These are phyloP conservation scores for Protonemura montana DNA, from an alignment of 2,888 invertebrate species.

Conservation along the genomic window DNA sequence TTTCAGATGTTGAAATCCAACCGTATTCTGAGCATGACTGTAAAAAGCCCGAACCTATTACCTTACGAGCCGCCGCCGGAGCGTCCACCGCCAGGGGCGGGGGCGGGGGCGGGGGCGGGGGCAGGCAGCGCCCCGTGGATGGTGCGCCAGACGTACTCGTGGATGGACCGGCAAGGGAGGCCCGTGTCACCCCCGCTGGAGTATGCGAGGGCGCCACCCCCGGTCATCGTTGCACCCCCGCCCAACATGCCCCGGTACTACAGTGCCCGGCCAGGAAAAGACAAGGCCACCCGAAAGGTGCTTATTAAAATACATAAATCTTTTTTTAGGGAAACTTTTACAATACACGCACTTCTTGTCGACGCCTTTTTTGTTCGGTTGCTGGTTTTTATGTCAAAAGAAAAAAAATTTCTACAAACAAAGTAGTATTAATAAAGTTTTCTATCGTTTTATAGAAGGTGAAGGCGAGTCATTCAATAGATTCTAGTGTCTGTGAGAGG, in stretches of 20 bases:
- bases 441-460: background rate
- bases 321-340: background rate
- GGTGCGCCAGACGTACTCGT: slow-evolving; percentile 85
- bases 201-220: slow-evolving; percentile 59
- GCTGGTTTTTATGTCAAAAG: background rate
- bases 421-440: background rate
- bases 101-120: slow-evolving; percentile 56
- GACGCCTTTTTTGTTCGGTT: background rate
- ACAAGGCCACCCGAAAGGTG: slow-evolving; percentile 71
- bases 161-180: slow-evolving; percentile 92
- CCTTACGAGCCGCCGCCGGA: slow-evolving; percentile 56
- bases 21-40: slow-evolving; percentile 87
- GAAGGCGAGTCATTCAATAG: background rate
- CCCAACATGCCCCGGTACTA: slow-evolving; percentile 52
- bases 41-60: slow-evolving; percentile 80
- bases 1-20: slow-evolving; percentile 88
- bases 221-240: slow-evolving; percentile 57
- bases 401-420: background rate
- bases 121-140: slow-evolving; percentile 62
- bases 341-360: background rate
- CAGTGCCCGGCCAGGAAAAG: slow-evolving; percentile 64
- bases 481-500: background rate
- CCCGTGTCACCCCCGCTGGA: slow-evolving; percentile 86
- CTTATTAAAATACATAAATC: slow-evolving; percentile 52
- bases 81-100: slow-evolving; percentile 49